Evolutionary conservation across 2,888 invertebrate species (phyloP).

Genomic region (Cheiracanthium punctorium): DNA sequence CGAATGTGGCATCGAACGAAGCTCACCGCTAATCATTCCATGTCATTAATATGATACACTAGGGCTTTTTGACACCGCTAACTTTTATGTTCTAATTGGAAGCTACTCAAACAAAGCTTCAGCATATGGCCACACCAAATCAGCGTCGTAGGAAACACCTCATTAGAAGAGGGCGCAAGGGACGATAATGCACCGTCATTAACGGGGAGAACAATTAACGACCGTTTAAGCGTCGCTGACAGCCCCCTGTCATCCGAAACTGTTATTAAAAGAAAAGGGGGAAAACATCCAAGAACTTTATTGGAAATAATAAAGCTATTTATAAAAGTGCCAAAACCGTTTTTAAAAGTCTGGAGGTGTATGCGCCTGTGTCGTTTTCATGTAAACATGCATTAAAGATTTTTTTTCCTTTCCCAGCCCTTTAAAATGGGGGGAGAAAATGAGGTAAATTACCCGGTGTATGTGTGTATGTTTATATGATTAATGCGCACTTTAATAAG

Average conservation of each 20-base stretch:
- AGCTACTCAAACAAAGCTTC: neutral
- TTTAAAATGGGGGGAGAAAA: too few species aligned
- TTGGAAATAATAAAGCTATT: neutral
- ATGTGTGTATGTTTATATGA: too few species aligned
- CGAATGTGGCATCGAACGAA: too few species aligned
- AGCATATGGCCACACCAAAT: neutral
- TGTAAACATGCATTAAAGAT: too few species aligned
- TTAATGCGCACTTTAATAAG: too few species aligned
- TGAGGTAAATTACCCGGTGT: too few species aligned
- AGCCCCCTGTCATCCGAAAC: conserved; percentile 2
- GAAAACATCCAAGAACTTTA: neutral
- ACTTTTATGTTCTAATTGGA: neutral
- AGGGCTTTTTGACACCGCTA: too few species aligned
- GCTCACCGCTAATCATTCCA: too few species aligned
- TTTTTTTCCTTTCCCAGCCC: too few species aligned
- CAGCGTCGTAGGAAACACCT: neutral
- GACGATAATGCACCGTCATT: neutral
- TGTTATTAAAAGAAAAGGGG: neutral
- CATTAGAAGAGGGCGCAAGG: neutral
- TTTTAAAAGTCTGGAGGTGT: too few species aligned
- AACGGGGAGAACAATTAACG: neutral
- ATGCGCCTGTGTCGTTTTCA: too few species aligned
- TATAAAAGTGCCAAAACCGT: neutral
- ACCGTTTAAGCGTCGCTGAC: neutral
- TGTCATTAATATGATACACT: too few species aligned